Evolutionary conservation across 2,113 vertebrate species (phyloP).

Genomic region (Thermophis baileyi): DNA sequence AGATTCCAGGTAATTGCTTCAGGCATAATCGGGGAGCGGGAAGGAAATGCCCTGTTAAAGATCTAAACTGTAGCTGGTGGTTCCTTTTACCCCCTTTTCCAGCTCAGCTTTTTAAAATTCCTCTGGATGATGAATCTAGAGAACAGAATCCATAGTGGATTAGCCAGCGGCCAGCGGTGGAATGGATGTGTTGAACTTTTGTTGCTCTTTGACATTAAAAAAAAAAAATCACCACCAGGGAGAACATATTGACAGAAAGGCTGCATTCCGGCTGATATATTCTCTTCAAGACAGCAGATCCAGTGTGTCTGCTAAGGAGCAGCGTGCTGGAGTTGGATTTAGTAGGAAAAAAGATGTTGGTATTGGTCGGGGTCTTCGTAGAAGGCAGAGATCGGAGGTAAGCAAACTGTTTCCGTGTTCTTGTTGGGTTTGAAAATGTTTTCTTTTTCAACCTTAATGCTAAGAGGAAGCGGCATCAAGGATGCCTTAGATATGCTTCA

Average conservation of each 20-base stretch:
- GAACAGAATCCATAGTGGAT: constrained; percentile 61
- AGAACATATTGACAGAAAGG: constrained; percentile 75
- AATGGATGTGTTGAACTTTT: constrained; percentile 70
- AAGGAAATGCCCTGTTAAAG: constrained; percentile 50
- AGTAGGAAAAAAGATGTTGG: constrained; percentile 60
- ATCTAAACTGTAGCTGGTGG: constrained; percentile 60
- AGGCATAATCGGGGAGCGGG: constrained; percentile 39
- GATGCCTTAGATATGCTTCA: constrained; percentile 34
- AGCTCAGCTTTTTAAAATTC: constrained; percentile 70
- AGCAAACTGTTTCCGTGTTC: constrained; percentile 61
- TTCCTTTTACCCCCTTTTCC: constrained; percentile 22
- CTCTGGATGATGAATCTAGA: constrained; percentile 60
- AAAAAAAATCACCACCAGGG: constrained; percentile 44
- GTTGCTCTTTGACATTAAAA: constrained; percentile 64
- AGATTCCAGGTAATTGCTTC: constrained; percentile 69
- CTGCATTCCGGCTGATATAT: constrained; percentile 68
- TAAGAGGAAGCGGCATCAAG: constrained; percentile 38
- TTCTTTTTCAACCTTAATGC: constrained; percentile 48
- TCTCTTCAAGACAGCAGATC: constrained; percentile 73
- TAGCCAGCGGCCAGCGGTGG: constrained; percentile 67
- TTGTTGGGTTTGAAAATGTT: constrained; percentile 54
- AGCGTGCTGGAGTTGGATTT: constrained; percentile 69
- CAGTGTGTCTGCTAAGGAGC: constrained; percentile 61
- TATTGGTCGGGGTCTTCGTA: constrained; percentile 51
- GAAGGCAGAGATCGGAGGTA: constrained; percentile 71